phyloP scores from a whole-genome alignment of 2,888 invertebrate genomes.

The Tipula confusa region DNA sequence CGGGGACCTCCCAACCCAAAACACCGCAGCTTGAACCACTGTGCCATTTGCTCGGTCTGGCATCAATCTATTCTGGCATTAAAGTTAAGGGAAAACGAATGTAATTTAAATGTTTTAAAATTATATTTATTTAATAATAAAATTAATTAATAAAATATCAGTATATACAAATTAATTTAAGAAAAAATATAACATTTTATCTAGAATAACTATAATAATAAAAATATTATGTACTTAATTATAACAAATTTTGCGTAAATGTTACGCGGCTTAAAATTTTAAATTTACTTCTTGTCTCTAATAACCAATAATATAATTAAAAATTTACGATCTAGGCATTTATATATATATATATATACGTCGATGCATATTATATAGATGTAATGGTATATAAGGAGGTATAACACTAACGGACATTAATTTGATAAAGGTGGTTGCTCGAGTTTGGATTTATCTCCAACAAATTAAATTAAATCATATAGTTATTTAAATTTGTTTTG shows the following conservation, averaged over 20 bases:
- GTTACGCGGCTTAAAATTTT: constrained; percentile 44
- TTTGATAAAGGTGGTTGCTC: background rate
- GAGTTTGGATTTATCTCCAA: no score
- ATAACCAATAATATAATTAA: background rate
- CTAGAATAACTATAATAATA: background rate
- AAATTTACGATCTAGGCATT: background rate
- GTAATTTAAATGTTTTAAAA: no score
- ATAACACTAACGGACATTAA: background rate
- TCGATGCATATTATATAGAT: background rate
- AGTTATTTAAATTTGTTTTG: no score
- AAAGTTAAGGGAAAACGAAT: no score
- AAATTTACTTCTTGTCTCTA: background rate
- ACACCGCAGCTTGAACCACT: no score
- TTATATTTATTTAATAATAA: background rate
- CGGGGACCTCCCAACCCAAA: no score
- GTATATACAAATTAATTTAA: background rate
- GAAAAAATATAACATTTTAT: background rate
- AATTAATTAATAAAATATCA: background rate
- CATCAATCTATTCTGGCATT: no score
- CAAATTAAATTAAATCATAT: no score
- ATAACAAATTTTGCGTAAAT: constrained; percentile 41
- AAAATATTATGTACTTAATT: background rate
- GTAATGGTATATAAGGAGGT: background rate
- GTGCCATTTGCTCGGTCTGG: no score
- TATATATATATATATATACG: background rate